Evolutionary conservation across 2,888 invertebrate genomes (phyloP), one percentile per base, ranked within the genome.

Genomic region (Theretra japonica): DNA sequence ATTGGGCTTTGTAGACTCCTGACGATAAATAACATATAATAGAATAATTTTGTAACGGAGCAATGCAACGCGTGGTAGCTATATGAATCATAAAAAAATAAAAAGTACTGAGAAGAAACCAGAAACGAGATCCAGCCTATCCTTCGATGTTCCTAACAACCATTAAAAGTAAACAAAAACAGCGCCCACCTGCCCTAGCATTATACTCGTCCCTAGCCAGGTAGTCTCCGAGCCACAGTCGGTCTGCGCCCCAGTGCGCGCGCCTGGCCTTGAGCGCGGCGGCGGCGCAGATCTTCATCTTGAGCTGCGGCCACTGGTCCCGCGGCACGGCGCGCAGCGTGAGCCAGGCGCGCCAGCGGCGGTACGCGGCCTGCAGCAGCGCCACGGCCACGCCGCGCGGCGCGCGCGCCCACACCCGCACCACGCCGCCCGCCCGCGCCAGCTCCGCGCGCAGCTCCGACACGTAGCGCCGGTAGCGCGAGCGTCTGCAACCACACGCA

Each of bases 341-440:
- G 95, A 97, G 97, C 90, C 95, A 96, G 0, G 98, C 99, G 73
- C 98, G 95, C 99, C 99, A 99, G 78, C 97, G 95, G n/a, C 96
- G 95, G 84, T 95, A 97, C 19, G 97, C 95, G 3, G 78, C 86
- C 76, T 82, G 83, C 25, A 95, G 88, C 2, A 95, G 92, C 19
- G 96, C 95, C 1, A 96, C 96, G 21, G 95, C 88, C 65, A 96
- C 94, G 0, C 97, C 95, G 0, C 97, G 95, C 28, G 96, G 95
- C 7, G 98, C 97, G 0, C 93, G 88, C 0, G 99, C 99, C 99
- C 99, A 99, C 56, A 94, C 92, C 28, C 70, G 62, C 65, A 93
- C 77, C 2, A 83, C 70, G 74, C n/a, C n/a, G 28, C 28, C 88
- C 88, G 74, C 87, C 15, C 86, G 85, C 0, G 75, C 71, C 68